phyloP scores from a whole-genome alignment of 2,113 vertebrate genomes.

The Struthio camelus region DNA sequence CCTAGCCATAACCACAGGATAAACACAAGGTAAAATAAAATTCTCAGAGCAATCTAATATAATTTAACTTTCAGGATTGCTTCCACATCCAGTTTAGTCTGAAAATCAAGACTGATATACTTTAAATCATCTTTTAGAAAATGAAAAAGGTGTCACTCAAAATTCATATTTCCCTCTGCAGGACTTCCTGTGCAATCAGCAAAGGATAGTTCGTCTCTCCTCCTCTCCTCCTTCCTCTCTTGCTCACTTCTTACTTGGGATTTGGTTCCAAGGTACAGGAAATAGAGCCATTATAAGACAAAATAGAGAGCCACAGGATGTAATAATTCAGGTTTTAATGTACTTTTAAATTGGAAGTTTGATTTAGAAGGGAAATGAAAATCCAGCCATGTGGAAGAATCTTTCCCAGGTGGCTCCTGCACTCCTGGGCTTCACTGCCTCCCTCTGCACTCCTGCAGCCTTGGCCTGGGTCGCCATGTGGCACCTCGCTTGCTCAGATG shows the following conservation, averaged over 20 bases:
- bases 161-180: not conserved
- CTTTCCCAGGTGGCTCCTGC: not conserved
- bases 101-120: not conserved
- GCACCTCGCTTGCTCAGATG: not conserved
- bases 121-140: not conserved
- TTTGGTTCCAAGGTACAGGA: not conserved
- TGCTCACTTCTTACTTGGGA: not conserved
- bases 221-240: not conserved
- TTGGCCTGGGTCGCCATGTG: not conserved
- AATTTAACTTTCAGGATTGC: not conserved
- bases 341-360: not conserved
- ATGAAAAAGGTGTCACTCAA: not conserved
- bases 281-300: not conserved
- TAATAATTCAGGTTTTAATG: not conserved
- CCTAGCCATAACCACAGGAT: not conserved
- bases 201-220: not conserved
- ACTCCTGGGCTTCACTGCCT: fast-evolving
- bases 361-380: not conserved
- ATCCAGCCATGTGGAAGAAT: not conserved
- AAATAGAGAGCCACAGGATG: not conserved
- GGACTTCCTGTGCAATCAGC: not conserved
- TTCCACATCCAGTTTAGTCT: slow-evolving; percentile 14
- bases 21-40: not conserved
- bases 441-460: not conserved
- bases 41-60: not conserved